A percentile compares a stretch with the other conserved stretches of the same genome.
phyloP scores from a whole-genome alignment of 2,113 vertebrate species.

The Addax nasomaculatus region DNA sequence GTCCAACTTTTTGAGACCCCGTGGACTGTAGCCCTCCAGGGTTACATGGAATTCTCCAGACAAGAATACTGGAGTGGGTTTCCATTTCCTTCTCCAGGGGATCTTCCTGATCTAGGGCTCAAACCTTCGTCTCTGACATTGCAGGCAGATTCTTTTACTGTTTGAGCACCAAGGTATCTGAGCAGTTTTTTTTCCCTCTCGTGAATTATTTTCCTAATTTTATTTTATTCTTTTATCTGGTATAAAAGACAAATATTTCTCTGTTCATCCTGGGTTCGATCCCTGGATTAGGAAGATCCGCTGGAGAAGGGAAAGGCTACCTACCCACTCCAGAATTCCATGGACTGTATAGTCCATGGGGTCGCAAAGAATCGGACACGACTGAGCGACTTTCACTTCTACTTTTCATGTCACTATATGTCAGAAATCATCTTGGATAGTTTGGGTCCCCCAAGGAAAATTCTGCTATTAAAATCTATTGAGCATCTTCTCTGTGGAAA shows the following conservation, averaged over 20 bases:
- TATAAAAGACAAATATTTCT: background rate
- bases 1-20: background rate
- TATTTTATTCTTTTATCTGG: background rate
- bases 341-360: background rate
- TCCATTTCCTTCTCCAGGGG: background rate
- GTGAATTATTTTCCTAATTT: background rate
- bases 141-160: background rate
- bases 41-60: background rate
- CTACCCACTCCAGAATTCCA: background rate
- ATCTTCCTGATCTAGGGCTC: rapidly evolving
- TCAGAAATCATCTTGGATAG: background rate
- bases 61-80: background rate
- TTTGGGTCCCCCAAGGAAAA: background rate
- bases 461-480: background rate
- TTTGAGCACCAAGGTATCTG: background rate
- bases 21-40: background rate
- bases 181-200: background rate
- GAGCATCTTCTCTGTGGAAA: background rate
- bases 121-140: background rate
- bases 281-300: background rate
- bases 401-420: background rate
- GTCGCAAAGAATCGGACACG: rapidly evolving
- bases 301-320: background rate
- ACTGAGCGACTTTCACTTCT: background rate
- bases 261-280: background rate